phyloP scores from a whole-genome alignment of 37 sponge, comb jelly and placozoan genomes.

The Dysidea cf. avara region DNA sequence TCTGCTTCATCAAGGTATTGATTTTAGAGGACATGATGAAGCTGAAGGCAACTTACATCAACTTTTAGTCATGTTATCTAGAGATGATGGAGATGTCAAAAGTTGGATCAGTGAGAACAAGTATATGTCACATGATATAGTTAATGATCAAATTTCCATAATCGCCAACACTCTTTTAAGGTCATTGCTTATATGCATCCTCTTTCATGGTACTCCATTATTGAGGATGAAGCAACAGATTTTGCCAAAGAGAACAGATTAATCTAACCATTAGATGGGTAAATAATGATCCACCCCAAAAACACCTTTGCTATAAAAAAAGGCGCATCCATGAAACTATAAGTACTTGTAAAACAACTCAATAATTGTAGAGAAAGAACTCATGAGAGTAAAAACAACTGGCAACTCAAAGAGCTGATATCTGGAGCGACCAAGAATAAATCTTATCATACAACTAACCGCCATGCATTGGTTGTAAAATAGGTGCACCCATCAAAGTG shows the following conservation, averaged over 20 bases:
- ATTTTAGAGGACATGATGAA: conserved; percentile 42
- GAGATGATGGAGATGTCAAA: conserved; percentile 3
- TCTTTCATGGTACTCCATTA: conserved; percentile 42
- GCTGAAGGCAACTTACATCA: conserved; percentile 39
- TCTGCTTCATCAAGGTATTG: conserved; percentile 21
- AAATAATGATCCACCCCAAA: conserved; percentile 27
- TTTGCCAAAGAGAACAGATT: conserved; percentile 34
- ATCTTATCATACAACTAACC: too few species aligned
- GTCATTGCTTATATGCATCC: too few species aligned
- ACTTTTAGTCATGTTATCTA: conserved; percentile 9
- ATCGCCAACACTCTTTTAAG: neutral
- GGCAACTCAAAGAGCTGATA: too few species aligned
- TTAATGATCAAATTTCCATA: neutral
- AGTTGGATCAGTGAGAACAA: conserved; percentile 1
- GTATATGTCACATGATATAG: conserved; percentile 11
- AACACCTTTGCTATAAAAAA: too few species aligned
- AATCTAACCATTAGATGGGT: conserved; percentile 54
- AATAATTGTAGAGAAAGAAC: too few species aligned
- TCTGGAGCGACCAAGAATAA: too few species aligned
- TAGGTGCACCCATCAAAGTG: too few species aligned
- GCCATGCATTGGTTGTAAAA: too few species aligned
- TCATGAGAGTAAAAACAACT: too few species aligned
- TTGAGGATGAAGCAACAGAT: conserved; percentile 60
- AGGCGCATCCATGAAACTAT: too few species aligned
- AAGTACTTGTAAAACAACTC: too few species aligned